phyloP scores from a whole-genome alignment of 2,113 vertebrate species.

The Siniperca chuatsi region DNA sequence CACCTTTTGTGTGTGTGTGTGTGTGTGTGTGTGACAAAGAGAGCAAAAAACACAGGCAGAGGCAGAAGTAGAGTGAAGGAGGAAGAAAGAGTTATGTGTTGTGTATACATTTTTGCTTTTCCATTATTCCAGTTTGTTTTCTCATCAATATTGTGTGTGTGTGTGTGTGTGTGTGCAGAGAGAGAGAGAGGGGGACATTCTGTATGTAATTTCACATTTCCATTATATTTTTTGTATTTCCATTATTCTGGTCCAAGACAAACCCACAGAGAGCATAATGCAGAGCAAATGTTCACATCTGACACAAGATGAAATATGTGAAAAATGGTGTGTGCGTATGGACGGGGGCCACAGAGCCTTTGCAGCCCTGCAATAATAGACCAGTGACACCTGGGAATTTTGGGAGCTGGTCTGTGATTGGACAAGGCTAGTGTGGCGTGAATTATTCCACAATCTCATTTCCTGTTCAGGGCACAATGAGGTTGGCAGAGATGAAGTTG shows the following conservation, averaged over 20 bases:
- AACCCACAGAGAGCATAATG: slow-evolving; percentile 75
- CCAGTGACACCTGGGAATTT: slow-evolving; percentile 62
- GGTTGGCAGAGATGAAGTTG: slow-evolving; percentile 19
- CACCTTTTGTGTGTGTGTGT: slow-evolving; percentile 29
- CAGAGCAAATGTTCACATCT: slow-evolving; percentile 79
- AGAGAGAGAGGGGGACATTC: slow-evolving; percentile 36
- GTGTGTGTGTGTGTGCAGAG: slow-evolving; percentile 4
- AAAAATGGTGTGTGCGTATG: slow-evolving; percentile 45
- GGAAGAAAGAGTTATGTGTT: slow-evolving; percentile 53
- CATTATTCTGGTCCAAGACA: slow-evolving; percentile 77
- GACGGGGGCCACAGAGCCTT: slow-evolving; percentile 23
- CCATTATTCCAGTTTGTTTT: slow-evolving; percentile 77
- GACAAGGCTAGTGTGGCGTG: slow-evolving; percentile 26
- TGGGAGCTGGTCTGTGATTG: slow-evolving; percentile 46
- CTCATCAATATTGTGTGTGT: slow-evolving; percentile 67
- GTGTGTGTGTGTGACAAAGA: slow-evolving; percentile 23
- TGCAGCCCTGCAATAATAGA: slow-evolving; percentile 60
- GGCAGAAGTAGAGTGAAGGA: slow-evolving; percentile 38
- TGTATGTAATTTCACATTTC: slow-evolving; percentile 78
- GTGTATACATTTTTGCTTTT: slow-evolving; percentile 70
- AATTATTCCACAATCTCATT: slow-evolving; percentile 56
- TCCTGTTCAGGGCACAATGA: slow-evolving; percentile 39
- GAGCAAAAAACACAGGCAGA: slow-evolving; percentile 48
- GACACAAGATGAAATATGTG: slow-evolving; percentile 77
- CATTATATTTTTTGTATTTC: slow-evolving; percentile 80